Conservation (phyloP, 2,797 vertebrate species). For the Paguma larvata region DNA sequence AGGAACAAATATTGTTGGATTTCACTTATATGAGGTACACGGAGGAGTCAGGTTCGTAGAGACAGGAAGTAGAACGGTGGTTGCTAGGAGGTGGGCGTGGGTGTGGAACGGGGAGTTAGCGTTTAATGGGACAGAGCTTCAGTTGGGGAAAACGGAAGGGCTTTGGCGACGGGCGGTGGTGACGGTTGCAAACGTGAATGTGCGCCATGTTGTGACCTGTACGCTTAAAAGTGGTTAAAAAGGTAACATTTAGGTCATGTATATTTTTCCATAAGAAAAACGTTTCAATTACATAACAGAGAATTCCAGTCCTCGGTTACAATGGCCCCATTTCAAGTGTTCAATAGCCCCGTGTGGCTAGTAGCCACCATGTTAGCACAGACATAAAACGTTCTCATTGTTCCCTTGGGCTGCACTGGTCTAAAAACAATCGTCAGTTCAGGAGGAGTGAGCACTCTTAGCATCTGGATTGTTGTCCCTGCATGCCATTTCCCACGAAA, state of each 20-base stretch:
- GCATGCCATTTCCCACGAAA: background rate
- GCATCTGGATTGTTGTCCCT: background rate
- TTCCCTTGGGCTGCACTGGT: no score
- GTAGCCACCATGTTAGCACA: background rate
- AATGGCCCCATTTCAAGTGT: background rate
- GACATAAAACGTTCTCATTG: background rate
- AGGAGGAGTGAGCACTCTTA: fast-evolving
- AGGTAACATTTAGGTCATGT: background rate
- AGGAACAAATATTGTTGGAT: background rate
- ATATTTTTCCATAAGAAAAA: background rate
- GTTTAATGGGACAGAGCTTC: background rate
- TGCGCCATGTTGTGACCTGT: background rate
- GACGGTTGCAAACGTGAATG: background rate
- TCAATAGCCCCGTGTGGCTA: background rate
- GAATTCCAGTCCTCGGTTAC: background rate
- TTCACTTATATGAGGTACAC: background rate
- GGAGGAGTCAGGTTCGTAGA: background rate
- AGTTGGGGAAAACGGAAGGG: background rate
- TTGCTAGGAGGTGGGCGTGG: background rate
- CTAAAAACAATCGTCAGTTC: background rate
- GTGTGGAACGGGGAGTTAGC: background rate
- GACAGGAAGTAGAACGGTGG: background rate
- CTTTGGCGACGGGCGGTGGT: background rate
- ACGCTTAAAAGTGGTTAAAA: background rate
- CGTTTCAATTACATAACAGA: background rate